Conservation (phyloP, 1,140 invertebrate species). For the Lepidurus apus region DNA sequence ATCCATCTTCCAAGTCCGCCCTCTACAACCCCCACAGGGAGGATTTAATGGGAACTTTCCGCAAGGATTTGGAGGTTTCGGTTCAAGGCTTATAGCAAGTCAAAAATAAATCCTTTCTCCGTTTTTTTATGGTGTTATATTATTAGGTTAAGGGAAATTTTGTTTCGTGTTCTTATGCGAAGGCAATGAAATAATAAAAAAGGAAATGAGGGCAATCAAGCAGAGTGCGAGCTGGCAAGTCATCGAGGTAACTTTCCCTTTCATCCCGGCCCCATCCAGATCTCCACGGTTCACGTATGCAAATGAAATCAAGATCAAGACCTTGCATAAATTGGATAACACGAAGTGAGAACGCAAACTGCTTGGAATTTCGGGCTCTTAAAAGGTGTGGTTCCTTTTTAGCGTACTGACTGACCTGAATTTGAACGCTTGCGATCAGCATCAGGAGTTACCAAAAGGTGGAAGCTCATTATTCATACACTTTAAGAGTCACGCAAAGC, state of each 20-base stretch:
- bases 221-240: not conserved
- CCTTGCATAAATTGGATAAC: not conserved
- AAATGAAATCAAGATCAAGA: constrained; percentile 19
- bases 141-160: not conserved
- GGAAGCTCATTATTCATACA: constrained; percentile 16
- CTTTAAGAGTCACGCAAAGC: constrained; percentile 11
- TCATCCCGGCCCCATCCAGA: not conserved
- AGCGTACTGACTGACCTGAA: not conserved
- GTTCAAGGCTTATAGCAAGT: not conserved
- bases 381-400: not conserved
- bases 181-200: not conserved
- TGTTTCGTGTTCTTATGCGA: not conserved
- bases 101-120: not conserved
- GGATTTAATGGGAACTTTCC: not conserved
- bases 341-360: not conserved
- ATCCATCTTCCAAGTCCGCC: not conserved
- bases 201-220: not conserved
- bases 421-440: not conserved
- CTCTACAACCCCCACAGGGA: not conserved
- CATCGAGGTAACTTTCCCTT: not conserved
- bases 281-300: not conserved
- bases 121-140: not conserved
- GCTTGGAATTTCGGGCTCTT: not conserved
- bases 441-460: constrained; percentile 8
- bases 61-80: not conserved